Conservation (phyloP, 2,113 vertebrate species). For the Archilochus colubris region DNA sequence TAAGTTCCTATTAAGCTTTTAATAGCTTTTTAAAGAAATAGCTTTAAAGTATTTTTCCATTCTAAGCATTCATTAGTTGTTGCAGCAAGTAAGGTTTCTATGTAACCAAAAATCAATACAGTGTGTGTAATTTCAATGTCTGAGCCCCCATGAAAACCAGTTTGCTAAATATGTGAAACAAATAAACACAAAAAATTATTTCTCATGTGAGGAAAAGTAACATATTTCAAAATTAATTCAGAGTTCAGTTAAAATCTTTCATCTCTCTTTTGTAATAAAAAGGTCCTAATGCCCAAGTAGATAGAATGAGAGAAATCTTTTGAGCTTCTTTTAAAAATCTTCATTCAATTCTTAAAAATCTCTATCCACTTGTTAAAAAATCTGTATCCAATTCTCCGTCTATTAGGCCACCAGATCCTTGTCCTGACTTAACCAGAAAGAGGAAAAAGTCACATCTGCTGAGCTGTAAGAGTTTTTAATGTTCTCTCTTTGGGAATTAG, state of each 20-base stretch:
- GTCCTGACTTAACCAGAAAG: background rate
- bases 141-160: background rate
- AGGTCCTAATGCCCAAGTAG: background rate
- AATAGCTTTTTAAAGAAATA: background rate
- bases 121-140: background rate
- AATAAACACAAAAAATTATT: background rate
- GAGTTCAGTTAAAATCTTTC: constrained; percentile 24
- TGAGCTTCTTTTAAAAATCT: constrained; percentile 38
- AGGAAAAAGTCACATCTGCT: background rate
- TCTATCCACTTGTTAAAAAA: constrained; percentile 37
- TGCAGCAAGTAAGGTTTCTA: background rate
- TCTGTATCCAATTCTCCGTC: constrained; percentile 51
- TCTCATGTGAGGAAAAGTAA: background rate
- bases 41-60: background rate
- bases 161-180: background rate
- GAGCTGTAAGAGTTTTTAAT: background rate
- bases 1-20: constrained; percentile 19
- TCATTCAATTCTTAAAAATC: constrained; percentile 50
- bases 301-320: constrained; percentile 2
- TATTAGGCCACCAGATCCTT: constrained; percentile 1
- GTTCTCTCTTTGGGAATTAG: background rate
- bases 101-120: constrained; percentile 23
- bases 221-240: constrained; percentile 30
- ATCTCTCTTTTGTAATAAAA: constrained; percentile 8
- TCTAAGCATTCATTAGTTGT: background rate